A percentile compares a stretch with the other conserved stretches of the same genome.
phyloP scores from a whole-genome alignment of 2,888 invertebrate genomes.

The Alentia gelatinosa region DNA sequence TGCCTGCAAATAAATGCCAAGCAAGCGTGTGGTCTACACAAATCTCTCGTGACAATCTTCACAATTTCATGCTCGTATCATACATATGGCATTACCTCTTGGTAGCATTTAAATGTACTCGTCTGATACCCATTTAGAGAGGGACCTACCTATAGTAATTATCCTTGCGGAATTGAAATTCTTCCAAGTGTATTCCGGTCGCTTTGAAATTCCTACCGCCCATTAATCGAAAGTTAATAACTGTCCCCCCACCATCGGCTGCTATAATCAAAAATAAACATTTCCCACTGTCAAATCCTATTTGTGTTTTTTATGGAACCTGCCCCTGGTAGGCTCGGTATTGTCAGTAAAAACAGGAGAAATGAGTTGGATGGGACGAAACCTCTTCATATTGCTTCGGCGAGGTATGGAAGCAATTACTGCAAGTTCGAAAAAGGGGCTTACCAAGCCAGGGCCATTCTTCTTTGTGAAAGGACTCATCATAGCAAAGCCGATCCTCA shows the following conservation, averaged over 20 bases:
- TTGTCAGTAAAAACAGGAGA: background rate
- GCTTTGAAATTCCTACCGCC: background rate
- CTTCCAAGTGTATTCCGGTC: background rate
- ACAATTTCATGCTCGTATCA: too few relatives aligned
- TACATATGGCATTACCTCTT: too few relatives aligned
- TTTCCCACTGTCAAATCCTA: conserved; percentile 1
- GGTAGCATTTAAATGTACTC: too few relatives aligned
- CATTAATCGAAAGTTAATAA: background rate
- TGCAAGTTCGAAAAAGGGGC: conserved; percentile 25
- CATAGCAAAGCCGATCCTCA: conserved; percentile 69
- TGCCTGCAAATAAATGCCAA: too few relatives aligned
- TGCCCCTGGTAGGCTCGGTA: background rate
- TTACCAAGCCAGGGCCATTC: conserved; percentile 78
- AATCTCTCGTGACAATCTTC: too few relatives aligned
- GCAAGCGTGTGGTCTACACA: too few relatives aligned
- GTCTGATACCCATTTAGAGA: too few relatives aligned
- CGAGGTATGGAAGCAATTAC: conserved; percentile 23
- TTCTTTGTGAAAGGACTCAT: conserved; percentile 67
- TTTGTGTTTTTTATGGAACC: background rate
- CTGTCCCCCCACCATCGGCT: background rate
- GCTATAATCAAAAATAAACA: conserved; percentile 22
- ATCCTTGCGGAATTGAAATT: background rate
- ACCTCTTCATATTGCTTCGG: background rate
- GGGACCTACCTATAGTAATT: too few relatives aligned
- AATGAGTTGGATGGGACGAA: background rate